A percentile compares a stretch with the other conserved stretches of the same genome.
Evolutionary conservation across 2,888 invertebrate genomes (phyloP).

Genomic region (Trisateles emortualis): DNA sequence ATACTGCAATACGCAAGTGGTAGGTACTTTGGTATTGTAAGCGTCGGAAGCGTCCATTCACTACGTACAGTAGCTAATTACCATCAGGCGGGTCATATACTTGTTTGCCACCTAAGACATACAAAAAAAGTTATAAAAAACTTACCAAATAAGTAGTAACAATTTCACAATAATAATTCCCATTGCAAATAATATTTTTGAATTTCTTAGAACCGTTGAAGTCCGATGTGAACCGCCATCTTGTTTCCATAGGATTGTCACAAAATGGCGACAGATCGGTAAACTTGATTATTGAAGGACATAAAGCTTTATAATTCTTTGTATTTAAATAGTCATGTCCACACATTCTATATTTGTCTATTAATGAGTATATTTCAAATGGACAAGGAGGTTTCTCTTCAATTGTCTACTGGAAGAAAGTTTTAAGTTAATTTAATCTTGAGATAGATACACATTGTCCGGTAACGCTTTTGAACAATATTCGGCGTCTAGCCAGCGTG

Average conservation of each 20-base stretch:
- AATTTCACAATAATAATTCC: constrained; percentile 62
- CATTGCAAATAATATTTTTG: constrained; percentile 56
- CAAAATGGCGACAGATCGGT: constrained; percentile 56
- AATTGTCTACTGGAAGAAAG: constrained; percentile 58
- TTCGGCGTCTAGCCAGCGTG: no score
- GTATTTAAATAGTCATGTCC: constrained; percentile 48
- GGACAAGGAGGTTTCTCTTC: constrained; percentile 63
- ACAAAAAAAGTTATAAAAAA: neutral
- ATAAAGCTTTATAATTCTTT: constrained; percentile 34
- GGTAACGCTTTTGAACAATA: no score
- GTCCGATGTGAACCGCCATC: constrained; percentile 52
- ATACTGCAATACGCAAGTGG: no score
- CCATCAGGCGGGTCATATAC: no score
- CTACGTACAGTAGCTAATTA: no score
- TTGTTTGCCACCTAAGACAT: no score
- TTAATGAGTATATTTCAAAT: constrained; percentile 62
- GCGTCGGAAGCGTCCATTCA: no score
- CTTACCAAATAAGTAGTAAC: constrained; percentile 64
- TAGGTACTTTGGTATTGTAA: no score
- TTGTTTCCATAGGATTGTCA: constrained; percentile 66
- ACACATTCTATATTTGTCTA: constrained; percentile 53
- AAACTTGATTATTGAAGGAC: constrained; percentile 51
- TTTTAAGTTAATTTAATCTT: neutral
- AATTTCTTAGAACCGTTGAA: constrained; percentile 45
- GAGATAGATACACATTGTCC: neutral